These are phyloP conservation scores for Daphoenositta chrysoptera DNA, from an alignment of 2,113 vertebrate genomes.

Conservation along the genomic window DNA sequence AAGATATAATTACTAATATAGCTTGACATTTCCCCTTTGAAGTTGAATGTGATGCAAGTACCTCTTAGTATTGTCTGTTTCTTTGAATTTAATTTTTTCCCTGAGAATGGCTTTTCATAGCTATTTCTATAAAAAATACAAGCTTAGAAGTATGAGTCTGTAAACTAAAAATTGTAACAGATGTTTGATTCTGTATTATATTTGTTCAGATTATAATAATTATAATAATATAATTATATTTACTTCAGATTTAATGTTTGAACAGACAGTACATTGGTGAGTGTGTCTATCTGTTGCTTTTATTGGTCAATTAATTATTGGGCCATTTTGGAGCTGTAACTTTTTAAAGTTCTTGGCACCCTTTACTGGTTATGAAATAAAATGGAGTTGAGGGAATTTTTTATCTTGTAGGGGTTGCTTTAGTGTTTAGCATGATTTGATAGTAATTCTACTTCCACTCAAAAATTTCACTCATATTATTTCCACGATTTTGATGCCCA, in stretches of 20 bases:
- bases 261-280: neutral
- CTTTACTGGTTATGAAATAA: neutral
- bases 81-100: neutral
- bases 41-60: neutral
- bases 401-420: neutral
- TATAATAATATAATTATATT: neutral
- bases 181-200: neutral
- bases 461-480: neutral
- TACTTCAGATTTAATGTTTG: neutral
- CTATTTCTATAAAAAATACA: neutral
- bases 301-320: neutral
- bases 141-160: neutral
- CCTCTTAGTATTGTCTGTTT: neutral
- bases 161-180: neutral
- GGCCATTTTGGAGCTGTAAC: neutral
- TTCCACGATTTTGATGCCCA: neutral
- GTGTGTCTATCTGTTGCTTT: neutral
- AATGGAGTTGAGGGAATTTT: neutral
- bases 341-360: neutral
- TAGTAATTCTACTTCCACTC: neutral
- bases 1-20: neutral
- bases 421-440: neutral
- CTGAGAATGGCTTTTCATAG: neutral
- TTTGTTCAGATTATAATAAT: too few relatives aligned
- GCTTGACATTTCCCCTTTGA: neutral